Conservation (phyloP, 2,797 vertebrate species). For the Uromys caudimaculatus region DNA sequence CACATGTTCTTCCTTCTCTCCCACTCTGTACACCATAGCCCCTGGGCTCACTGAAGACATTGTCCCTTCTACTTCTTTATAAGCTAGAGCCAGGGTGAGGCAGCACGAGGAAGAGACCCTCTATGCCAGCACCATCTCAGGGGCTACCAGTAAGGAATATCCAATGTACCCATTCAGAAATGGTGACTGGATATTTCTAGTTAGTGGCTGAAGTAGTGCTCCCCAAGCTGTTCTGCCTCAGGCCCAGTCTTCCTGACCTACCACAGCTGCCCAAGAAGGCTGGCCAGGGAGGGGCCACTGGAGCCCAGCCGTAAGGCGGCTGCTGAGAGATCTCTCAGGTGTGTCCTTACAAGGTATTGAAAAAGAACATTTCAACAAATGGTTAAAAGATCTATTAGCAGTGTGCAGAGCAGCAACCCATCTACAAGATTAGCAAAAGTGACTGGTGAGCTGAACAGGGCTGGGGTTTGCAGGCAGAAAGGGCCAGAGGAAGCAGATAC, state of each 20-base stretch:
- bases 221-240: not conserved
- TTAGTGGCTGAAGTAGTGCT: not conserved
- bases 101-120: fast-evolving
- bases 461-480: not conserved
- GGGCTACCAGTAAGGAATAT: too few species aligned
- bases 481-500: not conserved
- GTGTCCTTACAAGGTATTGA: not conserved
- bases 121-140: fast-evolving
- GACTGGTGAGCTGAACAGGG: not conserved
- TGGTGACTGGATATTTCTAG: not conserved
- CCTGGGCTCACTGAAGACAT: not conserved
- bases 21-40: not conserved
- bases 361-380: not conserved
- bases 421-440: not conserved
- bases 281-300: not conserved
- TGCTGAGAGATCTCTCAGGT: not conserved
- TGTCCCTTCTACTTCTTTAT: not conserved
- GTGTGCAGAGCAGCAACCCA: not conserved
- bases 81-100: not conserved
- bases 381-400: not conserved
- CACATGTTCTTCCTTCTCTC: not conserved
- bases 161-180: not conserved
- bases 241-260: not conserved
- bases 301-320: not conserved
- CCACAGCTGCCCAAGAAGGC: not conserved